Evolutionary conservation across 2,888 invertebrate species (phyloP).

Genomic region (Macroteleia sp.): DNA sequence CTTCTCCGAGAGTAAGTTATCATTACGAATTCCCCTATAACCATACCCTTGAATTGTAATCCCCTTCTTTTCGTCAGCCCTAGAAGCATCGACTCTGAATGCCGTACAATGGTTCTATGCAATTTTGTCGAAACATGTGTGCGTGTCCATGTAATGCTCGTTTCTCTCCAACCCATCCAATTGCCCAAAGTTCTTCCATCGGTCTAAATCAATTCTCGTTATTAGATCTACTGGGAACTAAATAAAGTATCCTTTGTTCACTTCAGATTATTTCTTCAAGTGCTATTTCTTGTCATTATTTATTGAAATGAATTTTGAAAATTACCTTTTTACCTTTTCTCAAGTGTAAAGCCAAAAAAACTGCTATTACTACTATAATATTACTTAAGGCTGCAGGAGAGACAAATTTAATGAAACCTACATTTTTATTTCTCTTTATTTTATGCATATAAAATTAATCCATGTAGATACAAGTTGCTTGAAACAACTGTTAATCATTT

Average conservation of each 20-base stretch:
- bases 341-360: too few species aligned
- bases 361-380: too few species aligned
- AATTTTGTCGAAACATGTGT: constrained; percentile 53
- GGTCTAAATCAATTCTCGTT: constrained; percentile 39
- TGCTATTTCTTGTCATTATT: too few species aligned
- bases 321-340: too few species aligned
- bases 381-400: too few species aligned
- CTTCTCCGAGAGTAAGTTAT: constrained; percentile 24
- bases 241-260: constrained; percentile 28
- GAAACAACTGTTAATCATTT: too few species aligned
- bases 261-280: too few species aligned
- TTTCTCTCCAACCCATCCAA: constrained; percentile 15
- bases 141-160: constrained; percentile 28
- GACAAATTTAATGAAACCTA: too few species aligned
- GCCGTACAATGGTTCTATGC: constrained; percentile 46
- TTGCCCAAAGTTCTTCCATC: constrained; percentile 23
- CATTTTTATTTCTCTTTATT: too few species aligned
- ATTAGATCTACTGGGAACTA: constrained; percentile 32
- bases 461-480: too few species aligned
- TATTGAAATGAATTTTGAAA: too few species aligned
- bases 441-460: too few species aligned
- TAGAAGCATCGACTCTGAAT: constrained; percentile 28
- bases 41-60: constrained; percentile 35
- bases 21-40: constrained; percentile 50
- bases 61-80: constrained; percentile 41